Evolutionary conservation across 2,888 invertebrate species (phyloP), one percentile per base, ranked within the genome.

Genomic region (Trissolcus japonicus): DNA sequence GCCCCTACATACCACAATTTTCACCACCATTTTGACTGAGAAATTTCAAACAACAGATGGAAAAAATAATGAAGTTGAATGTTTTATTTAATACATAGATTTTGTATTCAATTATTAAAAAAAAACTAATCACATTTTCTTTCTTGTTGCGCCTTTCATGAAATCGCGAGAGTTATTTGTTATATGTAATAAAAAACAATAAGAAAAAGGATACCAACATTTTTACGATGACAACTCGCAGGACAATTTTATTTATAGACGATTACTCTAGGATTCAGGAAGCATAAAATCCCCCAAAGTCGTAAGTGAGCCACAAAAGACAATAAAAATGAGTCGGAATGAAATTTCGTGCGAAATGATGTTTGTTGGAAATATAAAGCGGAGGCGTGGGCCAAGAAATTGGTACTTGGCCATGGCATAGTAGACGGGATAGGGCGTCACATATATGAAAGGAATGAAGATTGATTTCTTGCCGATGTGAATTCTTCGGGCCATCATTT

Each of bases 291-390:
- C 46, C 29, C 19, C 16, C 25, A 7, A 21, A 7, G 46, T 59
- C 46, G 29, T 46, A 59, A 48, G 17, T 16, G 19, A 48, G 50
- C 35, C 35, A 2, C 35, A 35, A 55, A n/a, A 46, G 63, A 63
- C 25, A 63, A 63, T 63, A 55, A 63, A 63, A 63, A 46, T 46
- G 43, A 55, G 63, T 55, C 55, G 55, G 41, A 35, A 54, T 35
- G 35, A 35, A 35, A 35, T 35, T 35, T 35, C 16, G 56, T 41
- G 35, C 11, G 35, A 35, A 35, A 35, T 35, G 35, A 35, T 35
- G 35, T 56, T 41, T 19, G 55, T 13, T 14, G 40, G 35, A 9
- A 35, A 35, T 35, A 35, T 35, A 35, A 35, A 35, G 35, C 35
- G 35, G 35, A 35, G 35, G 35, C 35, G 35, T 35, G 62, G 53